A percentile compares a stretch with the other conserved stretches of the same genome.
Conservation (phyloP, 1,140 invertebrate species). For the Zaprionus vittiger region DNA sequence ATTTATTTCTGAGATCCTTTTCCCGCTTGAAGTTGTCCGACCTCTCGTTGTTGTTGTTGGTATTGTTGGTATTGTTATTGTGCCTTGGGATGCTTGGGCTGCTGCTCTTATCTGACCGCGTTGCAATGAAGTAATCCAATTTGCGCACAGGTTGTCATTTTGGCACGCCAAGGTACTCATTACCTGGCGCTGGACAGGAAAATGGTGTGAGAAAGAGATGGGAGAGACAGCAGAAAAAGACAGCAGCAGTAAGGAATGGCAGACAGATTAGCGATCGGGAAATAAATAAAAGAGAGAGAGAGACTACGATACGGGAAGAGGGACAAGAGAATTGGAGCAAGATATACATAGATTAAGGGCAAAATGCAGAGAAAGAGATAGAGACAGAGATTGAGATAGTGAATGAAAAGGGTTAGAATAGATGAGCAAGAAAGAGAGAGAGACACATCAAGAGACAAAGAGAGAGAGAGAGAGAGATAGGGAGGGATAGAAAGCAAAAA, state of each 20-base stretch:
- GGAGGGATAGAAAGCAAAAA: too few species aligned
- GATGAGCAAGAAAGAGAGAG: too few species aligned
- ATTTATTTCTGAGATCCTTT: constrained; percentile 48
- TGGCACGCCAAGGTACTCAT: constrained; percentile 73
- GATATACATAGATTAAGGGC: too few species aligned
- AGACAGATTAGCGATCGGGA: constrained; percentile 1
- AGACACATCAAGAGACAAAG: background rate
- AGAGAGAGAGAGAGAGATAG: too few species aligned
- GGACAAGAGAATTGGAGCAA: too few species aligned
- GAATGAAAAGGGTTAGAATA: too few species aligned
- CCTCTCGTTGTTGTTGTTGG: constrained; percentile 14
- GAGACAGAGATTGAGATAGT: too few species aligned
- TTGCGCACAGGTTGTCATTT: constrained; percentile 75
- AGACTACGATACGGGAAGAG: background rate
- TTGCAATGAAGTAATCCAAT: constrained; percentile 80
- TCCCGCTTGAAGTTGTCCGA: constrained; percentile 42
- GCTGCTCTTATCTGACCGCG: constrained; percentile 56
- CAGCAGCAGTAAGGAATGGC: background rate
- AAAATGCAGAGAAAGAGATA: too few species aligned
- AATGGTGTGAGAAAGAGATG: background rate
- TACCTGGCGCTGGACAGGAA: constrained; percentile 37
- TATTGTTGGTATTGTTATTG: background rate
- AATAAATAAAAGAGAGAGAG: background rate
- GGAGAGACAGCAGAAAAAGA: background rate
- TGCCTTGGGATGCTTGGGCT: constrained; percentile 24